Evolutionary conservation across 2,113 vertebrate species (phyloP), one percentile per base, ranked within the genome.

Genomic region (Cisticola juncidis): DNA sequence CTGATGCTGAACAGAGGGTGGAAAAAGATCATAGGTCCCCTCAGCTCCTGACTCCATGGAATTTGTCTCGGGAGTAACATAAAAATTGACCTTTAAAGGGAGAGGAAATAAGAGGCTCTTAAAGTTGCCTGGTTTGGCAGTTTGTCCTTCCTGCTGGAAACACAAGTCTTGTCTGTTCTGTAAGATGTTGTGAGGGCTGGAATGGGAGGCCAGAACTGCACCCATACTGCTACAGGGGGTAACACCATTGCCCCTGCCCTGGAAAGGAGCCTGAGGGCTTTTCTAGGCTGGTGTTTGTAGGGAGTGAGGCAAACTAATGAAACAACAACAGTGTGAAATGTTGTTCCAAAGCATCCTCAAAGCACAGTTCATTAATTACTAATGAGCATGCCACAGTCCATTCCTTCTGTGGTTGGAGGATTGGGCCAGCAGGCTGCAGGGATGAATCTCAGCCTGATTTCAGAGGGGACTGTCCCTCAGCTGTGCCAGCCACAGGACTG

Each of bases 51-150:
- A 69, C 54, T 93, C 66, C 88, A 86, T 57, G 82, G 78, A 76
- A 60, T 73, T 91, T 87, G 53, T 92, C 89, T 76, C 22, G 1
- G 79, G 74, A 94, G 81, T 45, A 88, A 66, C 78, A 54, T 66
- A 87, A 96, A 92, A 87, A 87, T 17, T 80, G 70, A 85, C 89
- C 89, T 92, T 87, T 84, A 95, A 89, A 76, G 45, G 38, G 47
- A 76, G 31, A 74, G 65, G 76, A 95, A 91, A 51, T 79, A 83
- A 72, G 50, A 61, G 47, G 53, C 83, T 94, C 65, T 78, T 79
- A 73, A 90, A 79, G 36, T 28, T 70, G n/a, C 0, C 0, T 36
- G 60, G 44, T 85, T 90, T 91, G 81, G 74, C 87, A 88, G 87
- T 35, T 77, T 58, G 42, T 77, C 38, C 73, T 90, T 90, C 66